Evolutionary conservation across 2,888 invertebrate species (phyloP).

Genomic region (Gastrophysa polygoni): DNA sequence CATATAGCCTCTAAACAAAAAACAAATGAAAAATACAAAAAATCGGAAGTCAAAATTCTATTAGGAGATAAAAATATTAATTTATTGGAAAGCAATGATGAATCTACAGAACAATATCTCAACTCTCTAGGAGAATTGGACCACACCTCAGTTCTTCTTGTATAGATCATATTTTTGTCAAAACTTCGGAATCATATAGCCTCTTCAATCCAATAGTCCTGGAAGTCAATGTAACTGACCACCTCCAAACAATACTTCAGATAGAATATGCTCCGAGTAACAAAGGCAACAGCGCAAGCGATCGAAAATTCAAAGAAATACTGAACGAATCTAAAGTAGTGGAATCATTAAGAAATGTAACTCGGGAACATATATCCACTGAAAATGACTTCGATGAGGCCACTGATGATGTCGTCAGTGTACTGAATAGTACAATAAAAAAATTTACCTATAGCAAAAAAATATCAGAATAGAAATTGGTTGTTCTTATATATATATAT

Average conservation of each 20-base stretch:
- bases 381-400: conserved; percentile 1
- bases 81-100: not conserved
- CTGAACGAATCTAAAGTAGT: conserved; percentile 2
- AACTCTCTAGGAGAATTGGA: not conserved
- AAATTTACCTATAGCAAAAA: not conserved
- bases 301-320: not conserved
- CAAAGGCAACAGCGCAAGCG: too few relatives aligned
- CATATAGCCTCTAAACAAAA: not conserved
- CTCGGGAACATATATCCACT: conserved; percentile 2
- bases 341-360: not conserved
- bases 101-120: conserved; percentile 7
- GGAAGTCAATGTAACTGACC: conserved; percentile 11
- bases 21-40: conserved; percentile 2
- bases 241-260: conserved; percentile 2
- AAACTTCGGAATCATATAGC: not conserved
- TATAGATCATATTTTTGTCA: conserved; percentile 3
- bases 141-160: conserved; percentile 1
- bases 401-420: conserved; percentile 4
- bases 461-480: not conserved
- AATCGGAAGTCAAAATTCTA: not conserved
- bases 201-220: conserved; percentile 3
- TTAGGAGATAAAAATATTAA: not conserved
- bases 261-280: not conserved
- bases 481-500: not conserved
- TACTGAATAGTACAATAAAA: not conserved